Base-by-base conservation (phyloP, 2,113 vertebrate genomes). In the Alaudala cheleensis region DNA sequence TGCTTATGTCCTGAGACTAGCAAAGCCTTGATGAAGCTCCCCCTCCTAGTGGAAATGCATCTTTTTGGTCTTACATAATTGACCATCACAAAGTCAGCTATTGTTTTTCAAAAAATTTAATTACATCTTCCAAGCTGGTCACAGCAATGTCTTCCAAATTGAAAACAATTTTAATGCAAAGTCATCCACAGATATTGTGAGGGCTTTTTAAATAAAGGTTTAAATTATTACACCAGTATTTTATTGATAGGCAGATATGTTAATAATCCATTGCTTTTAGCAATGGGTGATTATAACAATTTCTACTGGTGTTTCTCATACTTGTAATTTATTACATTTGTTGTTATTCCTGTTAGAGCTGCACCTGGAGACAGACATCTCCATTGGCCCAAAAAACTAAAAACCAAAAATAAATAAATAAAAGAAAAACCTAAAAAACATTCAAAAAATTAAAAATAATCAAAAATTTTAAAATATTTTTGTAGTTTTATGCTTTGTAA, bases 351-450 rank as follows among this genome's bases (percentile, higher is more conserved):
- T 79, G 25, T 60, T 82, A 49, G 10, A 91, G 40, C 9, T 86
- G 58, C 13, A 57, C 11, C 19, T 64, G 49, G 24, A 87, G 14
- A 29, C 25, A 79, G 10, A 51, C 0, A 0, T 60, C 11, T n/a
- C n/a, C 18, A 23, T 3, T 29, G 17, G 20, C 20, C 14, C 1
- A 56, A 79, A 81, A 88, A 49, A 10, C 5, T 6, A 50, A 56
- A 22, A 5, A 4, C 1, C 1, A 3, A 21, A 28, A 64, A 3
- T 25, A 33, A 61, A 5, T 15, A 24, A 31, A 14, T 6, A 62
- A 62, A 62, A 9, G 5, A 45, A 57, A 64, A 14, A 18, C 1
- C 0, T 3, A 1, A 25, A 49, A n/a, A 56, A 7, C 1, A 3
- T 13, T 31, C 2, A 7, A 74, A 64, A 26, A 42, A 20, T 14